Evolutionary conservation across 2,888 invertebrate genomes (phyloP).

Genomic region (Lithosia quadra): DNA sequence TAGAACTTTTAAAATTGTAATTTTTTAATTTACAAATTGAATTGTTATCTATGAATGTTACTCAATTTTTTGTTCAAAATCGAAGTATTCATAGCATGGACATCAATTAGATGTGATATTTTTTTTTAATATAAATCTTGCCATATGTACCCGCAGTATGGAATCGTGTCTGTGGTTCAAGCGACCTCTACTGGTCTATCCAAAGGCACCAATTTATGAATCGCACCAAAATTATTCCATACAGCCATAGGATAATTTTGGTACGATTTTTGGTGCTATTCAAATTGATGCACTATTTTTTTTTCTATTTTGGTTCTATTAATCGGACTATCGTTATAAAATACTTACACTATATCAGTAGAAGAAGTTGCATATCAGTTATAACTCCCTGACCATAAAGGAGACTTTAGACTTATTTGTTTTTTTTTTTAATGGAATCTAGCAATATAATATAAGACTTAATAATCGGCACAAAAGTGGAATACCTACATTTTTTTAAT

Average conservation of each 20-base stretch:
- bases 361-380: too few relatives aligned
- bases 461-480: conserved; percentile 39
- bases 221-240: neutral
- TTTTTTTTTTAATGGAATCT: neutral
- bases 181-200: too few relatives aligned
- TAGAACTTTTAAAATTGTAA: neutral
- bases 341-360: neutral
- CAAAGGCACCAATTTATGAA: neutral
- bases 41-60: neutral
- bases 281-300: neutral
- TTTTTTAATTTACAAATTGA: neutral
- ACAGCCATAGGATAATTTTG: neutral
- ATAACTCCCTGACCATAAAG: neutral
- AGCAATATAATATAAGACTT: conserved; percentile 33
- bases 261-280: neutral
- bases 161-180: neutral
- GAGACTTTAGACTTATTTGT: neutral
- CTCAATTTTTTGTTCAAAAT: neutral
- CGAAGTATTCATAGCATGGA: neutral
- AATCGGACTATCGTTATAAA: neutral
- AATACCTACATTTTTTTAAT: conserved; percentile 16
- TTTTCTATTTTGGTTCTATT: neutral
- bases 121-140: too few relatives aligned
- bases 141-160: neutral
- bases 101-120: neutral